These are phyloP conservation scores for Peromyscus melanophrys DNA, from an alignment of 2,797 vertebrate genomes.

Conservation along the genomic window DNA sequence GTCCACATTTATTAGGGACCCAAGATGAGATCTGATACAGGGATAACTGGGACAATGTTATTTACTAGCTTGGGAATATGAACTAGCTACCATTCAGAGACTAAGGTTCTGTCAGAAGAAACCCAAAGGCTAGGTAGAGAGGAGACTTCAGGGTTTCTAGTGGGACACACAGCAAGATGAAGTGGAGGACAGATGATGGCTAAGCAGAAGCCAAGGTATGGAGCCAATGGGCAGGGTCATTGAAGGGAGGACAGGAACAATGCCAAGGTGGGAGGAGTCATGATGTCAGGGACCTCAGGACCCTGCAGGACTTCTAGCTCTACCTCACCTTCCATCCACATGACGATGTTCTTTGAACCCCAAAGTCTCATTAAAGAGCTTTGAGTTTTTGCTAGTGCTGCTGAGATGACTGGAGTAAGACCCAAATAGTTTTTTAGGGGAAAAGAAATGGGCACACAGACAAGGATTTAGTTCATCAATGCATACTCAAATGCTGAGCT, in stretches of 20 bases:
- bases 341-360: background rate
- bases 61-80: background rate
- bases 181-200: background rate
- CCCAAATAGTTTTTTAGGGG: background rate
- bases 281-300: background rate
- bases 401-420: background rate
- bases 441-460: background rate
- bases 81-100: background rate
- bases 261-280: background rate
- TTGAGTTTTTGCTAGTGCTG: background rate
- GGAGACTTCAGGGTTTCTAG: background rate
- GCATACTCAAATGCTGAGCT: background rate
- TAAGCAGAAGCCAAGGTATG: background rate
- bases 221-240: fast-evolving
- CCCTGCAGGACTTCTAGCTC: background rate
- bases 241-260: background rate
- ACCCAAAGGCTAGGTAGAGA: background rate
- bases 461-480: background rate
- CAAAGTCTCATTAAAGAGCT: background rate
- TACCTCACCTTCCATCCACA: background rate
- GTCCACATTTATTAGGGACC: background rate
- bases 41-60: background rate
- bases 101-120: background rate
- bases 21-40: background rate
- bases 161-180: background rate